phyloP scores from a whole-genome alignment of 2,888 invertebrate genomes.

The Caenorhabditis macrosperma region DNA sequence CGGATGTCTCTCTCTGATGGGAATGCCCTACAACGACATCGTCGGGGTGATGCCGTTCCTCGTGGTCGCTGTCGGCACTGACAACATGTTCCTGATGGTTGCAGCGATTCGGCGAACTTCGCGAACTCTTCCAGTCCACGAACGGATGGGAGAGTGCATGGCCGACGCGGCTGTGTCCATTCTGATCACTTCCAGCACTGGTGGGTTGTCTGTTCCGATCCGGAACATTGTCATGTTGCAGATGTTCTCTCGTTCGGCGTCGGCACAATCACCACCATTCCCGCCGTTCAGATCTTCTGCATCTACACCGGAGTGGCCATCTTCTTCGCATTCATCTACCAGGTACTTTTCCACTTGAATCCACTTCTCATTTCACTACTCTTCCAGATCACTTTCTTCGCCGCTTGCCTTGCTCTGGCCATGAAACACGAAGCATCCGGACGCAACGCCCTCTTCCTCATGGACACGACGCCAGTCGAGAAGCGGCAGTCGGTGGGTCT shows the following conservation, averaged over 20 bases:
- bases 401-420: slow-evolving; percentile 75
- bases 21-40: slow-evolving; percentile 93
- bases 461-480: slow-evolving; percentile 59
- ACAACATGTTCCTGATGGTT: slow-evolving; percentile 95
- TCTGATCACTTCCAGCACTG: slow-evolving; percentile 86
- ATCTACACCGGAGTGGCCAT: slow-evolving; percentile 86
- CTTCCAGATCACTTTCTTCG: slow-evolving; percentile 80
- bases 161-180: slow-evolving; percentile 95
- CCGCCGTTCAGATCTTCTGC: slow-evolving; percentile 94
- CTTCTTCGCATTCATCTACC: slow-evolving; percentile 78
- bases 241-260: slow-evolving; percentile 80
- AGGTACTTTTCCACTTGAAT: no score
- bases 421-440: slow-evolving; percentile 75
- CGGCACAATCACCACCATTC: slow-evolving; percentile 90
- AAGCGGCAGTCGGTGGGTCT: slow-evolving; percentile 43
- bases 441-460: slow-evolving; percentile 69
- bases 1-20: slow-evolving; percentile 91
- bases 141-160: slow-evolving; percentile 85
- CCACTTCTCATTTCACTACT: no score
- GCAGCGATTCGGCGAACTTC: slow-evolving; percentile 94
- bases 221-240: not conserved
- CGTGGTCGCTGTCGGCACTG: slow-evolving; percentile 96
- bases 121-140: slow-evolving; percentile 82
- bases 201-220: not conserved
- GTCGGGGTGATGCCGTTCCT: slow-evolving; percentile 95